Percentiles rank a stretch among this genome's conserved stretches.
phyloP scores from a whole-genome alignment of 2,797 vertebrate genomes.

The Apogon hyalosoma region DNA sequence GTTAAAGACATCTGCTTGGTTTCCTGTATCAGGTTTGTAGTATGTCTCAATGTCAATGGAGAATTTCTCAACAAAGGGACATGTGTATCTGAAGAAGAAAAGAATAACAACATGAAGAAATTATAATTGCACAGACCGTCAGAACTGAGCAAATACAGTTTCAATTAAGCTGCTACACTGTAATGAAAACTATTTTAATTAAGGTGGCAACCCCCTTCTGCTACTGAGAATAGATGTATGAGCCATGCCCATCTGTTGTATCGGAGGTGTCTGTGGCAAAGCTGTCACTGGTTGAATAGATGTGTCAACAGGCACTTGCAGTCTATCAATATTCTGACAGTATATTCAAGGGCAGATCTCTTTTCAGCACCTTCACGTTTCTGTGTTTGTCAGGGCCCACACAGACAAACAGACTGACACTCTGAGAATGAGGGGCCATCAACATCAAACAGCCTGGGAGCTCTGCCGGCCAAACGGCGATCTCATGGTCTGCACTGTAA shows the following conservation, averaged over 20 bases:
- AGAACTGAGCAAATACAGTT: background rate
- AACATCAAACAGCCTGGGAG: constrained; percentile 36
- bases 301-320: constrained; percentile 64
- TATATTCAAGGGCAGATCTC: constrained; percentile 55
- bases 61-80: constrained; percentile 99
- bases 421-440: constrained; percentile 44
- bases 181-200: constrained; percentile 27
- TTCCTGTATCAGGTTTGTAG: constrained; percentile 94
- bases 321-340: constrained; percentile 68
- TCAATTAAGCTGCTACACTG: background rate
- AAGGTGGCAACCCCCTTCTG: constrained; percentile 21
- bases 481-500: constrained; percentile 25
- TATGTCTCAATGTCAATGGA: constrained; percentile 99
- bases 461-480: constrained; percentile 19
- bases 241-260: constrained; percentile 61
- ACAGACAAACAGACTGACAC: constrained; percentile 45
- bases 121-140: too few species aligned
- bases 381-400: constrained; percentile 49
- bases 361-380: constrained; percentile 57
- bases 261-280: constrained; percentile 50
- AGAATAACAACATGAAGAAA: background rate
- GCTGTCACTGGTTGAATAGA: constrained; percentile 63
- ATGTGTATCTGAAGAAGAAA: constrained; percentile 89
- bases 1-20: constrained; percentile 92
- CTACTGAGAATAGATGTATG: constrained; percentile 37